phyloP scores from a whole-genome alignment of 1,140 invertebrate species.

The Pogonognathellus flavescens region DNA sequence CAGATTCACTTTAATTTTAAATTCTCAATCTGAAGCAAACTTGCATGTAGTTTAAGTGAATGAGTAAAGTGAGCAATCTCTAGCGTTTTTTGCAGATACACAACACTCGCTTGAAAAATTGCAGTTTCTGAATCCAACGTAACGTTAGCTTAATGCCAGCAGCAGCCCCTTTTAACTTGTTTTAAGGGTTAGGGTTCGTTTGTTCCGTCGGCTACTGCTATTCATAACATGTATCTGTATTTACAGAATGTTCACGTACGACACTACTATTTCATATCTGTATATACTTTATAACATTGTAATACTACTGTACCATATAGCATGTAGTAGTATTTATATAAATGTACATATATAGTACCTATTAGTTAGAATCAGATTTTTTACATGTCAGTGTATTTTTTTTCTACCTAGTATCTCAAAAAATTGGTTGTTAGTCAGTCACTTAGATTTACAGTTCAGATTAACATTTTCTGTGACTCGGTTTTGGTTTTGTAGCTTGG shows the following conservation, averaged over 20 bases:
- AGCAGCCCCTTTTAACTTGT: neutral
- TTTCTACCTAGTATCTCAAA: constrained; percentile 10
- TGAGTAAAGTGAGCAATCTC: neutral
- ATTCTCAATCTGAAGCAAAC: neutral
- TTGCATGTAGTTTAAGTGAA: neutral
- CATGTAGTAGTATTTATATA: too few relatives aligned
- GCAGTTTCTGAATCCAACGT: constrained; percentile 5
- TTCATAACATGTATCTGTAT: too few relatives aligned
- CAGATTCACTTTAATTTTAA: constrained; percentile 45
- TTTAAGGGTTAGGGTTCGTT: neutral
- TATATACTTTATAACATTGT: too few relatives aligned
- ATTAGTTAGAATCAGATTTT: neutral
- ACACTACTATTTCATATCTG: too few relatives aligned
- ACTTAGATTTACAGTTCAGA: constrained; percentile 33
- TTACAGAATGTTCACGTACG: too few relatives aligned
- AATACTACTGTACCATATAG: neutral
- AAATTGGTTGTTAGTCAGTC: constrained; percentile 14
- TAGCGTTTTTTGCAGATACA: constrained; percentile 24
- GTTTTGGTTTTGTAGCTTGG: neutral
- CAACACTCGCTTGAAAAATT: neutral
- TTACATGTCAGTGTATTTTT: constrained; percentile 6
- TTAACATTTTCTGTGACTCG: neutral
- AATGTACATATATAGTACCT: too few relatives aligned
- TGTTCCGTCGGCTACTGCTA: neutral
- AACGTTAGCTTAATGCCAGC: constrained; percentile 9